Base-by-base conservation (phyloP, 2,113 vertebrate genomes). In the Mastomys coucha region DNA sequence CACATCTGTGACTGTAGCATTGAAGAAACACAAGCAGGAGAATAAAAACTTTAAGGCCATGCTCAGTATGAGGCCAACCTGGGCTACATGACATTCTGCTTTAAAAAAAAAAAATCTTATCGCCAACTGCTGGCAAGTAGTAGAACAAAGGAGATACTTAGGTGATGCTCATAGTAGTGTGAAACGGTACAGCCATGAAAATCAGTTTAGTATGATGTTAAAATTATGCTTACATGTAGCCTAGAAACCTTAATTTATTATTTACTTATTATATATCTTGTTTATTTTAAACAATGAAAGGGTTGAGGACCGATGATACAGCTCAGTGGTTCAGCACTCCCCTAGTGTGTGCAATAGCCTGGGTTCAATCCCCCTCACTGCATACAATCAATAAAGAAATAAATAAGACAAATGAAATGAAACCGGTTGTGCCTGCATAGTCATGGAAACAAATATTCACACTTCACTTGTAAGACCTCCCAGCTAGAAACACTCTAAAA, bases 201-300 rank as follows among this genome's bases (percentile, higher is more conserved):
- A 92, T 49, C 9, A 42, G 16, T 84, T 94, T 73, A 19, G 22
- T 88, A 42, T 42, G 53, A 97, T 67, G 36, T 78, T 90, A 76
- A 91, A 60, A 67, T 17, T 17, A 60, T 19, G 33, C 42, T 92
- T 92, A 53, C 1, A 11, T 45, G 0, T 72, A 31, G 17, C 10
- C 58, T 53, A 87, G 39, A 19, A 92, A 90, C 67, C 53, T n/a
- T 26, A 73, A 5, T 70, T 26, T 16, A 84, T 42, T 39, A 63
- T 58, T 63, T 60, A 60, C 36, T 77, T 77, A 49, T 16, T 17
- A 2, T 78, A 13, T 77, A 75, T 12, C 45, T 8, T 19, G 5
- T 11, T 73, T 73, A 80, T 84, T 82, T 82, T 84, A 63, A 60
- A 63, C 4, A 13, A n/a, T 60, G 36, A 63, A 28, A 42, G 24